Evolutionary conservation across 2,888 invertebrate species (phyloP), one percentile per base, ranked within the genome.

Genomic region (Nipponacmea schrenckii): DNA sequence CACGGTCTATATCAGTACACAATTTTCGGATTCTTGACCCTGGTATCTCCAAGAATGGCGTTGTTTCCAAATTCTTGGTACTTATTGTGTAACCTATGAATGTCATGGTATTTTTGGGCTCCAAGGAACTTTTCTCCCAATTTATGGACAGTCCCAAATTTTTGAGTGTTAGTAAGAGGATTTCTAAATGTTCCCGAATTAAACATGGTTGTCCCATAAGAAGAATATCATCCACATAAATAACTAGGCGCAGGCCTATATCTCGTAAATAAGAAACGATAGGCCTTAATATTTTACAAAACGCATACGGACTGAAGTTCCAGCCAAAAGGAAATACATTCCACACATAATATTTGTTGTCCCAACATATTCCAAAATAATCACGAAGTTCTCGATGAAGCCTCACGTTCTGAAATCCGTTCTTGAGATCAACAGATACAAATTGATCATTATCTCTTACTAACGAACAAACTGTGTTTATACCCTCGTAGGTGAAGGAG

Each of bases 371-470:
- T 20, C 50, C 50, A 26, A 64, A 64, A 64, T 64, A 64, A 24
- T 64, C 26, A 20, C 64, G 17, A 31, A 31, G 8, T 24, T 64
- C 64, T 5, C 20, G 20, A n/a, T 64, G n/a, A 17, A 64, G 20
- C 7, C 17, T 15, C 26, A 64, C 64, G 15, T 64, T 17, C 7
- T 24, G 26, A 64, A 64, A 64, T 14, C 64, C 64, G 24, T 62
- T n/a, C 27, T 62, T 62, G 17, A 62, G 20, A 62, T 62, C 63
- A 20, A 62, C 63, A 62, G 24, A 17, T 26, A 62, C 63, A 62
- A 62, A 27, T 12, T 62, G 14, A 27, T 62, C 63, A 26, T 62
- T 14, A 64, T 17, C 20, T 64, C n/a, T 24, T 20, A 64, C 39
- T 24, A 14, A 24, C 64, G 17, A 17, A 24, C 17, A 10, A 24